Base-by-base conservation (phyloP, 2,888 invertebrate species). In the Torymus texanus region DNA sequence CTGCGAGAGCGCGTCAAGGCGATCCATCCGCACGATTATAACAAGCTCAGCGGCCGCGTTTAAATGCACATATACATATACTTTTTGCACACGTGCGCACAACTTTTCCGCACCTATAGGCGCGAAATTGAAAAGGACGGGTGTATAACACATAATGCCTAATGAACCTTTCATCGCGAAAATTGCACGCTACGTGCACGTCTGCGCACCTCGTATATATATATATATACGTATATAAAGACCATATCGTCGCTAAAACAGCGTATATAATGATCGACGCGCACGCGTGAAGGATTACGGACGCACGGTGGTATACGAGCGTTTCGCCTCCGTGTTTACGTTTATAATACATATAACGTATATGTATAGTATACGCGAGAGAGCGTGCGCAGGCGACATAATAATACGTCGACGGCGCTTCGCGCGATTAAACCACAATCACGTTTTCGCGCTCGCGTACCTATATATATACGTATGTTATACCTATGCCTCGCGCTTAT, bases 131-230 rank as follows among this genome's bases (percentile, higher is more conserved):
- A 66, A 21, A 66, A 51, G 51, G 2, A 4, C 29, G 18, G 12
- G 29, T 18, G 16, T 62, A 18, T 50, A 58, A n/a, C 24, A 51
- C 10, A 41, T 56, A 75, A 68, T 18, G 56, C 53, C 62, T 73
- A 78, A 73, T 78, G 73, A 73, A 78, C 56, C 78, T 73, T 67
- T 78, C 68, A 72, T 67, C 78, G 67, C 3, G 41, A 4, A 78
- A 78, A 78, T 73, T 73, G 50, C 70, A 58, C 29, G 16, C 51
- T 75, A 29, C 10, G 53, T 4, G n/a, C 51, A 2, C 21, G 21
- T 21, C 21, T 21, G 21, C 2, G 21, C 14, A 16, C 14, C 41
- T 41, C 41, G 41, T 41, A 41, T 12, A 10, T 29, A 2, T 21
- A 21, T n/a, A 21, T 21, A 21, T 21, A 21, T 21, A 21, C 2